A percentile compares a stretch with the other conserved stretches of the same genome.
Conservation (phyloP, 2,797 vertebrate species). For the Periparus ater region DNA sequence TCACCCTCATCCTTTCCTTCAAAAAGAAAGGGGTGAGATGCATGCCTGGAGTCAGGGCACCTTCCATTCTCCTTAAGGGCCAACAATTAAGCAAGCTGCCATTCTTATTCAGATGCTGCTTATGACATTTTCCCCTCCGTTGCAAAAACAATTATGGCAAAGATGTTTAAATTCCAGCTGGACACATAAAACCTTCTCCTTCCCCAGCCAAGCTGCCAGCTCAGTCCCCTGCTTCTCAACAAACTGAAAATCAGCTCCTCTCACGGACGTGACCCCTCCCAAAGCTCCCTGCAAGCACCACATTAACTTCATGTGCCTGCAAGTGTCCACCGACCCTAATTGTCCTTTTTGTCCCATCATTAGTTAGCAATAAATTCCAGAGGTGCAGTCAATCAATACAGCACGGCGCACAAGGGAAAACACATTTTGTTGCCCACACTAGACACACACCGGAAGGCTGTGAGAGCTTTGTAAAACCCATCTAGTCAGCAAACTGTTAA, state of each 20-base stretch:
- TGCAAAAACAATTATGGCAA: background rate
- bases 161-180: constrained; percentile 6
- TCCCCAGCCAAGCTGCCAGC: background rate
- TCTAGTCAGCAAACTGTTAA: constrained; percentile 64
- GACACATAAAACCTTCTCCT: background rate
- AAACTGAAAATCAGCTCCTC: background rate
- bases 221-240: background rate
- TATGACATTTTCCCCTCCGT: background rate
- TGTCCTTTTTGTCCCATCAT: background rate
- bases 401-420: background rate
- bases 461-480: background rate
- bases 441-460: background rate
- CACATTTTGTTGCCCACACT: background rate
- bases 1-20: background rate
- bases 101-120: background rate
- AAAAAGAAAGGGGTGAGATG: background rate
- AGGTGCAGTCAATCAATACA: background rate
- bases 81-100: background rate
- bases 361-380: background rate
- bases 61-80: background rate
- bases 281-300: background rate
- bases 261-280: rapidly evolving
- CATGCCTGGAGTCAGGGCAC: background rate
- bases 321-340: background rate
- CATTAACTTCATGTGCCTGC: background rate